phyloP scores from a whole-genome alignment of 2,113 vertebrate genomes.

The Dasyurus viverrinus region DNA sequence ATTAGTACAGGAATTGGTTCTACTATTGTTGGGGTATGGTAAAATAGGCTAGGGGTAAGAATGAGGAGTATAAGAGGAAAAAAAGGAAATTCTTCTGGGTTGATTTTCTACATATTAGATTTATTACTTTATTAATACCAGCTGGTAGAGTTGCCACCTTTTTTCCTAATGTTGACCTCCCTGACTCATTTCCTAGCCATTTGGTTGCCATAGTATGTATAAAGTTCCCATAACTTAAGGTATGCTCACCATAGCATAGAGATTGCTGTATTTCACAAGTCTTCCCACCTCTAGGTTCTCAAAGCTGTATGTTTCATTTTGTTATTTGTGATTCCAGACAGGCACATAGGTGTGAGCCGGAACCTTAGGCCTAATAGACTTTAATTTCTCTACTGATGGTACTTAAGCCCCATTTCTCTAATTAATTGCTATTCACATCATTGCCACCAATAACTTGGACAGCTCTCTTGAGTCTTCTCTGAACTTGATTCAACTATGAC shows the following conservation, averaged over 20 bases:
- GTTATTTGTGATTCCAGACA: conserved; percentile 20
- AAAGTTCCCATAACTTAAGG: not conserved
- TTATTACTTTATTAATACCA: not conserved
- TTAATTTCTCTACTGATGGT: conserved; percentile 20
- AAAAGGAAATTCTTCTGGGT: not conserved
- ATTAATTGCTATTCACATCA: conserved; percentile 38
- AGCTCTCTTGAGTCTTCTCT: not conserved
- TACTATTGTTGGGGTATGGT: not conserved
- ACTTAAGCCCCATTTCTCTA: conserved; percentile 25
- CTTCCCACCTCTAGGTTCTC: not conserved
- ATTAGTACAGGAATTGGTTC: not conserved
- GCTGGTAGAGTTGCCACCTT: not conserved
- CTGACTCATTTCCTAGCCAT: not conserved
- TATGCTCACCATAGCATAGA: not conserved
- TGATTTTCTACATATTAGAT: not conserved
- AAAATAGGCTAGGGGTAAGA: not conserved
- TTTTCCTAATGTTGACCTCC: not conserved
- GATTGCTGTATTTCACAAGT: not conserved
- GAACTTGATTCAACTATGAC: not conserved
- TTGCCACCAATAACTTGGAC: not conserved
- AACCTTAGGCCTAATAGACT: not conserved
- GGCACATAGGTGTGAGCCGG: not conserved
- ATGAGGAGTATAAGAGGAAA: not conserved
- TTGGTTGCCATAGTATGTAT: not conserved
- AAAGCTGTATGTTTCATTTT: not conserved